A percentile compares a stretch with the other conserved stretches of the same genome.
Conservation (phyloP, 2,113 vertebrate species). For the Mionectes macconnelli region DNA sequence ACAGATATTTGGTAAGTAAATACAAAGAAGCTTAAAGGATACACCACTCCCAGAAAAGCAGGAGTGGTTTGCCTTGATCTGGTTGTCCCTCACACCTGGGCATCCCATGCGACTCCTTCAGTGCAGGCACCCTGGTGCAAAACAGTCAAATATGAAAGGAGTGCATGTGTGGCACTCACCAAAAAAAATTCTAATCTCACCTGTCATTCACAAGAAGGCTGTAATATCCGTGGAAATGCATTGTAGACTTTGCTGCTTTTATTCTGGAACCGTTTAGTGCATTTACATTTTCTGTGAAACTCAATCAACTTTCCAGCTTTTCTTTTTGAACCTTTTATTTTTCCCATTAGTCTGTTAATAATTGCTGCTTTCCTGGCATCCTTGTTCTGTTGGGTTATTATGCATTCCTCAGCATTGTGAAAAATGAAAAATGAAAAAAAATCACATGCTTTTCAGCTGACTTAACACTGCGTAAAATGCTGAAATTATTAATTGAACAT, state of each 20-base stretch:
- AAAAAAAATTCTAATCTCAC: neutral
- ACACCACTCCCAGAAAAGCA: neutral
- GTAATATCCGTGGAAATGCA: neutral
- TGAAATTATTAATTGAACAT: slow-evolving; percentile 84
- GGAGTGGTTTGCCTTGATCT: neutral
- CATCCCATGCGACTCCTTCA: fast-evolving
- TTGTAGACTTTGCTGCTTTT: slow-evolving; percentile 6
- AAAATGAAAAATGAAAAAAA: slow-evolving; percentile 77
- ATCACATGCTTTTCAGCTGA: slow-evolving; percentile 81
- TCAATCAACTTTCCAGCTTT: slow-evolving; percentile 64
- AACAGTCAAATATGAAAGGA: neutral
- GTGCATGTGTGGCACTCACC: fast-evolving
- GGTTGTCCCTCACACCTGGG: fast-evolving
- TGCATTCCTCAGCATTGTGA: slow-evolving; percentile 77
- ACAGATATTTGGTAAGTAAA: neutral
- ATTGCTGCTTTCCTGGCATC: slow-evolving; percentile 69
- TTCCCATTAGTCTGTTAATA: slow-evolving; percentile 73
- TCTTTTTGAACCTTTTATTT: slow-evolving; percentile 64
- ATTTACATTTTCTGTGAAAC: slow-evolving; percentile 67
- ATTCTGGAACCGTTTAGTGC: slow-evolving; percentile 38
- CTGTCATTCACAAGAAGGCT: neutral
- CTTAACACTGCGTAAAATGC: slow-evolving; percentile 78
- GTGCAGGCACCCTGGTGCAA: neutral
- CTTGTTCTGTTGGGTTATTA: slow-evolving; percentile 72
- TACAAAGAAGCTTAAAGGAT: neutral